Evolutionary conservation across 2,113 vertebrate genomes (phyloP).

Genomic region (Chinchilla lanigera): DNA sequence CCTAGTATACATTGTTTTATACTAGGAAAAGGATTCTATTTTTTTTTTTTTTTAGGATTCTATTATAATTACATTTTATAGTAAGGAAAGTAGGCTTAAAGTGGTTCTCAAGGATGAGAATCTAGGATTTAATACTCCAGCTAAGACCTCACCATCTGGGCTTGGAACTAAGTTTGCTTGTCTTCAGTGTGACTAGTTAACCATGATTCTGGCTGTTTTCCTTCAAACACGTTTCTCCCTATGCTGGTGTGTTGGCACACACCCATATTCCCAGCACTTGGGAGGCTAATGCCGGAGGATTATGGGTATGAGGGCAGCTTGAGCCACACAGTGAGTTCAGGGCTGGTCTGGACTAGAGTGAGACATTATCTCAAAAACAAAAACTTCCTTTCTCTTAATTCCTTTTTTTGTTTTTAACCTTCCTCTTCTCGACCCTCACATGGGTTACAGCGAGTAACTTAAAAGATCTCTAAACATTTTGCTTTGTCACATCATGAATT

Average conservation of each 20-base stretch:
- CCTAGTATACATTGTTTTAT: background rate
- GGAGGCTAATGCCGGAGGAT: background rate
- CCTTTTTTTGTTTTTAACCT: background rate
- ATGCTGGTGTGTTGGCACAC: background rate
- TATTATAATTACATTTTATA: constrained; percentile 25
- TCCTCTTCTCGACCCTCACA: background rate
- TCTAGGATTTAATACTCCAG: background rate
- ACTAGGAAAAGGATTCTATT: background rate
- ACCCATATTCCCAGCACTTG: background rate
- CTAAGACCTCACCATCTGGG: background rate
- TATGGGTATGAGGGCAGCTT: background rate
- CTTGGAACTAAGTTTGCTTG: background rate
- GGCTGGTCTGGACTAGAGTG: background rate
- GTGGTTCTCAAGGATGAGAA: background rate
- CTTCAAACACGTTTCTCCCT: background rate
- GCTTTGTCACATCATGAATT: background rate
- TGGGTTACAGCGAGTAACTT: background rate
- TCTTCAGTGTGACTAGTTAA: background rate
- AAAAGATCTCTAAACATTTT: background rate
- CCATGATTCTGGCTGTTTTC: background rate
- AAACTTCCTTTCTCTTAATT: constrained; percentile 6
- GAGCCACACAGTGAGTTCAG: background rate
- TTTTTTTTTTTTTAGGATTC: too few species aligned
- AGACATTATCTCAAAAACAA: background rate
- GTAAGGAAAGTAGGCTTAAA: background rate